These are phyloP conservation scores for Apodemus sylvaticus DNA, from an alignment of 2,113 vertebrate genomes.

Conservation along the genomic window DNA sequence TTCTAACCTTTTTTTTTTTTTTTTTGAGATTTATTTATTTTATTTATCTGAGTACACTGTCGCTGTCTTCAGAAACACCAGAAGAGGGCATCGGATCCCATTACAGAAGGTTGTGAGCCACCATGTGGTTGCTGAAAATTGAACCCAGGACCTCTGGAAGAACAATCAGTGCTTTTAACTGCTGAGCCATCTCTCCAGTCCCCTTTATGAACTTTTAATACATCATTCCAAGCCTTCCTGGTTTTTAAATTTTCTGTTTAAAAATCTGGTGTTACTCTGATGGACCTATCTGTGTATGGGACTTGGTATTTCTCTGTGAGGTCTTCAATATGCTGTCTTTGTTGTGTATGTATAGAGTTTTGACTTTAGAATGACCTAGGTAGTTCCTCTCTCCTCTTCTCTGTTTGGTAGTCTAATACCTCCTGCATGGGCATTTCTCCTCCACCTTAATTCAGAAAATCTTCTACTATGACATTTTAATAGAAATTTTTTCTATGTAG, in stretches of 20 bases:
- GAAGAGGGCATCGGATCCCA: no score
- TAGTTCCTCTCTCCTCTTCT: not conserved
- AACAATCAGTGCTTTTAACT: no score
- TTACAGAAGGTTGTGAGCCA: no score
- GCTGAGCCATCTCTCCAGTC: no score
- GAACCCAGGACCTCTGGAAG: no score
- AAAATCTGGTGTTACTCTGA: not conserved
- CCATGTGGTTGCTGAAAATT: no score
- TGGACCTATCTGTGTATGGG: not conserved
- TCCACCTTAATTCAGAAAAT: not conserved
- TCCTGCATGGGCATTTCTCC: no score
- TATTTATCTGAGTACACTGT: no score
- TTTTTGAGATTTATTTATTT: no score
- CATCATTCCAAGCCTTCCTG: not conserved
- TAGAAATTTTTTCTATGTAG: not conserved
- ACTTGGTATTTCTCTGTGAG: not conserved
- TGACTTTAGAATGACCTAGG: not conserved
- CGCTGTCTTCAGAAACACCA: no score
- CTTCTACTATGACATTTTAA: not conserved
- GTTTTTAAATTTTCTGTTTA: not conserved
- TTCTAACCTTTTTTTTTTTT: no score
- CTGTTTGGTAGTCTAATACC: not conserved
- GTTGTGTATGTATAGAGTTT: not conserved
- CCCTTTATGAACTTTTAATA: not conserved
- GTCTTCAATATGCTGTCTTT: not conserved